Conservation (phyloP, 2,888 invertebrate species). For the Galeruca laticollis region DNA sequence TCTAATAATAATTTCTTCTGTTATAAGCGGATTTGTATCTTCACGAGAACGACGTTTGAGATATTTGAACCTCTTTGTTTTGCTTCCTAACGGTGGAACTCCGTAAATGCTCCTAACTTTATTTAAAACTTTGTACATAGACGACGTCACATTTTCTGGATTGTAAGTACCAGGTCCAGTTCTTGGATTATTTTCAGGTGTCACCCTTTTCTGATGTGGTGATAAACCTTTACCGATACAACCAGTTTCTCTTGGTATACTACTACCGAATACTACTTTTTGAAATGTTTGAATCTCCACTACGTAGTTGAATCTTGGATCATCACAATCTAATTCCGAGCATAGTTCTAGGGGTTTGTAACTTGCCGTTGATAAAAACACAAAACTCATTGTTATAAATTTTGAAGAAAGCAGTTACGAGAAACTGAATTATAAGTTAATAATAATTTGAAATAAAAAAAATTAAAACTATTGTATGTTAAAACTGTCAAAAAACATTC, state of each 20-base stretch:
- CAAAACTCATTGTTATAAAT: not conserved
- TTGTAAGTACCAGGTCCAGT: slow-evolving; percentile 55
- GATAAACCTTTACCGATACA: slow-evolving; percentile 57
- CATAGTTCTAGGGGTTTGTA: not conserved
- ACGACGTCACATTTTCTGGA: slow-evolving; percentile 52
- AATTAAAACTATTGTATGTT: not conserved
- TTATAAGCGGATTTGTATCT: slow-evolving; percentile 53
- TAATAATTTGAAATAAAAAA: not conserved
- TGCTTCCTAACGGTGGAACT: slow-evolving; percentile 56
- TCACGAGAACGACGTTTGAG: slow-evolving; percentile 58
- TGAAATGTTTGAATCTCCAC: slow-evolving; percentile 56
- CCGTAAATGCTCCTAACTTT: slow-evolving; percentile 59
- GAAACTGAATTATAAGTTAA: not conserved
- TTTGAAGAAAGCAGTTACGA: not conserved
- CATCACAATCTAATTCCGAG: slow-evolving; percentile 29
- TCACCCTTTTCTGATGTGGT: slow-evolving; percentile 55
- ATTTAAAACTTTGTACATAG: slow-evolving; percentile 51
- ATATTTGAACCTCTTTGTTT: slow-evolving; percentile 52
- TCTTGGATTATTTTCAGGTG: slow-evolving; percentile 48
- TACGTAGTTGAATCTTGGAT: slow-evolving; percentile 58
- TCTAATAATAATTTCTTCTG: slow-evolving; percentile 36
- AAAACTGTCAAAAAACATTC: not conserved
- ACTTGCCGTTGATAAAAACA: not conserved
- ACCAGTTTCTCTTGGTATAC: slow-evolving; percentile 52
- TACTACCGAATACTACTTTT: slow-evolving; percentile 60